phyloP scores from a whole-genome alignment of 2,888 invertebrate genomes.

The Bursaphelenchus okinawaensis region DNA sequence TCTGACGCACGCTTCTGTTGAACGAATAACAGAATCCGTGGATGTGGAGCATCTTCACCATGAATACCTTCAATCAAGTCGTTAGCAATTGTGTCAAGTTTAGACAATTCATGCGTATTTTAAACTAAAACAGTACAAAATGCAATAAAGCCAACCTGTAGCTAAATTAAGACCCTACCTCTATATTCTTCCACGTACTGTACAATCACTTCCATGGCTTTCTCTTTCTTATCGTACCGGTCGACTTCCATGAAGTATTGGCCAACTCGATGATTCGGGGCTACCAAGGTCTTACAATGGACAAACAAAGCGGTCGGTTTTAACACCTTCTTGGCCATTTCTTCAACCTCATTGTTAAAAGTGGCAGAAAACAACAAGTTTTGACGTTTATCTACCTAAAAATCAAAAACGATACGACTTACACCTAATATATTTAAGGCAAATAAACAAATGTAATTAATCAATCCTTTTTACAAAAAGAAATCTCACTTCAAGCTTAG shows the following conservation, averaged over 20 bases:
- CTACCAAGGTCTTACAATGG: slow-evolving; percentile 18
- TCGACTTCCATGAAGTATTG: slow-evolving; percentile 24
- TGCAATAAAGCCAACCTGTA: background rate
- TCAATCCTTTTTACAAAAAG: no score
- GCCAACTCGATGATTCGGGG: slow-evolving; percentile 20
- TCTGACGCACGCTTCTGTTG: slow-evolving; percentile 30
- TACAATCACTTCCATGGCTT: slow-evolving; percentile 17
- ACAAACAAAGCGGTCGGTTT: slow-evolving; percentile 14
- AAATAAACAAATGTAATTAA: no score
- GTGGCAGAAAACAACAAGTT: slow-evolving; percentile 48
- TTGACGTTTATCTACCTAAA: slow-evolving; percentile 40
- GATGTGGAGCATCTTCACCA: slow-evolving; percentile 24
- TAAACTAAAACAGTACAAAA: no score
- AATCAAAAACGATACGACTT: no score
- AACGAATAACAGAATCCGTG: slow-evolving; percentile 49
- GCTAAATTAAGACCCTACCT: background rate
- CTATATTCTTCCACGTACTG: slow-evolving; percentile 9
- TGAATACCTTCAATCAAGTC: background rate
- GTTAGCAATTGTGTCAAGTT: no score
- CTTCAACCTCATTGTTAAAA: slow-evolving; percentile 25
- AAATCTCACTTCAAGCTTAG: no score
- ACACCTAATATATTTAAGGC: no score
- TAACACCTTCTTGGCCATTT: slow-evolving; percentile 15
- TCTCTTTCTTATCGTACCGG: slow-evolving; percentile 16
- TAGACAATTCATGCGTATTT: no score